Base-by-base conservation (phyloP, 2,113 vertebrate genomes). In the Eleginops maclovinus region DNA sequence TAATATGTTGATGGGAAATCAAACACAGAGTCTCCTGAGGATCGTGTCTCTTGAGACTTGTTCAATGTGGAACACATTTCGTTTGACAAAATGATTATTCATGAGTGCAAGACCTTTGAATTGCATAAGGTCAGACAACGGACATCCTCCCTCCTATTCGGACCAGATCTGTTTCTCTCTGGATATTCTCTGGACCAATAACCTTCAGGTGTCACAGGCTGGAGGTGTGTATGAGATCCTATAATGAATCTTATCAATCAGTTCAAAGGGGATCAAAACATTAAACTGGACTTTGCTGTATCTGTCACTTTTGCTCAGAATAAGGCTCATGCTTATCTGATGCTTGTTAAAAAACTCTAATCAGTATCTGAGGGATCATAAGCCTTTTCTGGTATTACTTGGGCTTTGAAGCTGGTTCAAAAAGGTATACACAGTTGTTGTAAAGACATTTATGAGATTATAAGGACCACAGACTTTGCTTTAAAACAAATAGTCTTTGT, bases 401-500 rank as follows among this genome's bases (percentile, higher is more conserved):
- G 74, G 72, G 72, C 62, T 53, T 86, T 55, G 16, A 24, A 46
- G 53, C 53, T 56, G 66, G 67, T 55, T 77, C 72, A 53, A 19
- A 16, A 14, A 50, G 36, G 26, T 68, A 21, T 54, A 44, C 54
- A 67, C 49, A 50, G 16, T 17, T 16, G 63, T 72, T 75, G 55
- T 54, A 59, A 44, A 21, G 44, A 54, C 54, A 14, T 31, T 53
- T 47, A 26, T 53, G 31, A 44, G 19, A 50, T 54, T 44, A n/a
- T 47, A 71, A 79, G 46, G 76, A 82, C 67, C 75, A 70, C 56
- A 51, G 61, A 79, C 59, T 72, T 72, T 66, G 55, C 68, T 81
- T 77, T 36, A 59, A 77, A 72, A 63, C 50, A 53, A 61, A 71
- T 24, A 24, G 55, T 49, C 31, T 85, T 81, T 77, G 67, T 66